Base-by-base conservation (phyloP, 2,113 vertebrate species). In the Galbula dea region DNA sequence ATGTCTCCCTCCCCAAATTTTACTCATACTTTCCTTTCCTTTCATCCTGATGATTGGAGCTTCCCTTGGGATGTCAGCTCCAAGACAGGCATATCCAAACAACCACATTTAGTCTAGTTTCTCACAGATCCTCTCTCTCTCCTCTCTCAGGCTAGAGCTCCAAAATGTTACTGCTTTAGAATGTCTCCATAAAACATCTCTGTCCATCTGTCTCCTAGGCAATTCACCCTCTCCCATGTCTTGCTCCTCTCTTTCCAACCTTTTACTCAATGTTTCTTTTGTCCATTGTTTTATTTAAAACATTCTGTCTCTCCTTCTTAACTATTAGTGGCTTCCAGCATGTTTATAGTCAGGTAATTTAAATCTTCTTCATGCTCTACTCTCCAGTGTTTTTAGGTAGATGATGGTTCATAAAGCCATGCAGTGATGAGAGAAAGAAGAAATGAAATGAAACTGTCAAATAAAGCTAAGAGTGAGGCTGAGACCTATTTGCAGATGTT, bases 401-500 rank as follows among this genome's bases (percentile, higher is more conserved):
- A 83, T 7, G 23, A 43, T 63, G 24, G 30, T 63, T 94, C 73
- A 45, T 78, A 55, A 88, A 80, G 81, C 26, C 39, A 18, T 32
- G 18, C 16, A 74, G n/a, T 67, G 79, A 88, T 59, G 32, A 83
- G 30, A 83, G 74, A 89, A 72, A 52, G 17, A 78, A 87, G 87
- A 91, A 86, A n/a, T 67, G 29, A 86, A 74, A 46, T 39, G 63
- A 85, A 91, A 74, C 76, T 3, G 3, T 77, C 61, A 88, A 93
- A 86, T 80, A 90, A 90, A 72, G 27, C 61, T 57, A 77, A 91
- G 73, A 93, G 61, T 72, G 73, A 80, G 52, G 48, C 73, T 95
- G 65, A 90, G 83, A 94, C 80, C 90, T 92, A 91, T 84, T 90
- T 29, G 83, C 94, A 96, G 95, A 96, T 96, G 94, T 93, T 96